Conservation (phyloP, 2,888 invertebrate genomes). For the Atrina japonica region DNA sequence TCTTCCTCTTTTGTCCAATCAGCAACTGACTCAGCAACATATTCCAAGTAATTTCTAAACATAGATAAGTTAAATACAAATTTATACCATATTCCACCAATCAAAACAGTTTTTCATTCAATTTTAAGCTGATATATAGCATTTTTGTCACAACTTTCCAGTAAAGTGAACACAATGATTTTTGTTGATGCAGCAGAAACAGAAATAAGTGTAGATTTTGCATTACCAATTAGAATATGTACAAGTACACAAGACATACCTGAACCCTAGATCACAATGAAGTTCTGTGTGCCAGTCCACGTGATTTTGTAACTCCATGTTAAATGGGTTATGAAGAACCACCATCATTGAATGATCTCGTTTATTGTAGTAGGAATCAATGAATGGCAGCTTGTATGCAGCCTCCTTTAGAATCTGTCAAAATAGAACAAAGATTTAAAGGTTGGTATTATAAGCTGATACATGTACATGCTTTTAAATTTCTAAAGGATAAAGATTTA, state of each 20-base stretch:
- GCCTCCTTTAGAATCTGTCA: constrained; percentile 74
- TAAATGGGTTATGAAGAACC: constrained; percentile 77
- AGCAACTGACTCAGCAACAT: constrained; percentile 73
- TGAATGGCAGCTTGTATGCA: constrained; percentile 71
- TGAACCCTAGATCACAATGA: constrained; percentile 80
- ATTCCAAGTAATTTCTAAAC: constrained; percentile 79
- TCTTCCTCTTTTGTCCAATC: constrained; percentile 79
- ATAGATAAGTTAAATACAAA: neutral
- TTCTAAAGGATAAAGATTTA: too few relatives aligned
- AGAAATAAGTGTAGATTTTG: too few relatives aligned
- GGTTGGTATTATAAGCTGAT: too few relatives aligned
- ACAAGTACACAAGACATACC: too few relatives aligned
- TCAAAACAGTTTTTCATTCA: too few relatives aligned
- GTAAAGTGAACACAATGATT: too few relatives aligned
- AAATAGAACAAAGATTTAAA: neutral
- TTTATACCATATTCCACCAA: too few relatives aligned
- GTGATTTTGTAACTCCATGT: constrained; percentile 71
- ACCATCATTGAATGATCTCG: constrained; percentile 77
- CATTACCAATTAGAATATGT: too few relatives aligned
- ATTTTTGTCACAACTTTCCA: too few relatives aligned
- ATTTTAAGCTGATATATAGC: too few relatives aligned
- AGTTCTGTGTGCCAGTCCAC: constrained; percentile 77
- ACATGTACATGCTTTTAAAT: too few relatives aligned
- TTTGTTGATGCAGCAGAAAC: too few relatives aligned
- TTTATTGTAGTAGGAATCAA: constrained; percentile 79